Evolutionary conservation across 1,140 invertebrate genomes (phyloP), one percentile per base, ranked within the genome.

Genomic region (Trichonephila inaurata): DNA sequence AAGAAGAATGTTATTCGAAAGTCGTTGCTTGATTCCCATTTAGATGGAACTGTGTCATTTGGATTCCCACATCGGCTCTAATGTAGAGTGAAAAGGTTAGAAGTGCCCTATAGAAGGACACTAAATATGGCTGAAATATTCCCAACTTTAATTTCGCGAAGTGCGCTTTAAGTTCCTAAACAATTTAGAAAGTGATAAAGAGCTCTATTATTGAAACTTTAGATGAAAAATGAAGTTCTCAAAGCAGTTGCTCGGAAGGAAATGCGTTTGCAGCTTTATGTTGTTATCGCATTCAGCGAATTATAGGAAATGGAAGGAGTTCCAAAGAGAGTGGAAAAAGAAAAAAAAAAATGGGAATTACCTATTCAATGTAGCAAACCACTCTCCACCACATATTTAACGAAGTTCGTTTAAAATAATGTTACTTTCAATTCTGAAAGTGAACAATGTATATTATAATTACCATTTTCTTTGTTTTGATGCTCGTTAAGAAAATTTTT

Each of bases 161-260:
- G 86, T 64, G 86, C 60, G 19, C 86, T 66, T 64, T 12, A 44
- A 88, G 86, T 88, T 88, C 18, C 86, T 64, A 88, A 88, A 88
- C 86, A 64, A 64, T 88, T 88, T 88, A 44, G 61, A 64, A 88
- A 88, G 86, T 88, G 86, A 88, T 88, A 66, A 88, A 88, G 86
- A 40, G 86, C 18, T 64, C 61, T 64, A 88, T 88, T 88, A 88
- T 40, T 88, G 33, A 88, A 88, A 33, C 60, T 88, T 85, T 61
- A 44, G 61, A 88, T 66, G 86, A 88, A 88, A 88, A 66, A 88
- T 66, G 86, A 64, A 60, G 44, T 58, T 83, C 44, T 83, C 81
- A n/a, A 58, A 60, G 44, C 51, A 83, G 8, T 83, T 18, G 3
- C 21, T 83, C 19, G 28, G 72, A 7, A 58, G 81, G 81, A 83